These are phyloP conservation scores for Staurois parvus DNA, from an alignment of 2,797 vertebrate genomes.

Conservation along the genomic window DNA sequence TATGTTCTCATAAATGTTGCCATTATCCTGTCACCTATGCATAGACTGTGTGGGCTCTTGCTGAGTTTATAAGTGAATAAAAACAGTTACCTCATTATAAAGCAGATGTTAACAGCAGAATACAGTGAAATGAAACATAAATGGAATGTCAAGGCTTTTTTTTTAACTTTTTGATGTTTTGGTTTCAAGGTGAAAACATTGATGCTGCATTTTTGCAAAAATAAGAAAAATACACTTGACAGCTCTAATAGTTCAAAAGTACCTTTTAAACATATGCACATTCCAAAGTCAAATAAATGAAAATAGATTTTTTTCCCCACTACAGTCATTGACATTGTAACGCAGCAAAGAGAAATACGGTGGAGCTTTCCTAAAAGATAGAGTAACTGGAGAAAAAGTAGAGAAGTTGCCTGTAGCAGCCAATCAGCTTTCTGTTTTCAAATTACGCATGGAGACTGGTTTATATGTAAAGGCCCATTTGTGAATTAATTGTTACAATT, in stretches of 20 bases:
- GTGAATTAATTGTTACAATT: too few relatives aligned
- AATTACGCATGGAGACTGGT: too few relatives aligned
- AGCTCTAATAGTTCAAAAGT: slow-evolving; percentile 24
- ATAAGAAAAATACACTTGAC: slow-evolving; percentile 18
- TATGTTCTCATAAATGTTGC: background rate
- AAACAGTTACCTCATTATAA: slow-evolving; percentile 10
- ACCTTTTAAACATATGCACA: slow-evolving; percentile 11
- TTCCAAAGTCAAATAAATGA: slow-evolving; percentile 19
- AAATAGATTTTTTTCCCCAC: background rate
- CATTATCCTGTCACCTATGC: background rate
- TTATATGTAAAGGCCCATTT: too few relatives aligned
- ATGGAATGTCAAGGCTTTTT: slow-evolving; percentile 20
- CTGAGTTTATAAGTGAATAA: slow-evolving; percentile 4
- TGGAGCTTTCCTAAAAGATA: too few relatives aligned
- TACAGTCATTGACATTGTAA: background rate
- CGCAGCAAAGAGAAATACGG: background rate
- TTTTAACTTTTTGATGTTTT: background rate
- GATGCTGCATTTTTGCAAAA: slow-evolving; percentile 14
- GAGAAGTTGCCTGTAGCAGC: too few relatives aligned
- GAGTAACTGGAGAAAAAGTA: too few relatives aligned
- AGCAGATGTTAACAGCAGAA: slow-evolving; percentile 6
- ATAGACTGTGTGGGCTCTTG: background rate
- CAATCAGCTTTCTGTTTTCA: too few relatives aligned
- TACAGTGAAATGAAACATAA: slow-evolving; percentile 30
- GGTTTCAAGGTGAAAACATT: slow-evolving; percentile 9